Percentiles rank a stretch among this genome's conserved stretches.
Conservation (phyloP, 2,888 invertebrate genomes). For the Neoascia interrupta region DNA sequence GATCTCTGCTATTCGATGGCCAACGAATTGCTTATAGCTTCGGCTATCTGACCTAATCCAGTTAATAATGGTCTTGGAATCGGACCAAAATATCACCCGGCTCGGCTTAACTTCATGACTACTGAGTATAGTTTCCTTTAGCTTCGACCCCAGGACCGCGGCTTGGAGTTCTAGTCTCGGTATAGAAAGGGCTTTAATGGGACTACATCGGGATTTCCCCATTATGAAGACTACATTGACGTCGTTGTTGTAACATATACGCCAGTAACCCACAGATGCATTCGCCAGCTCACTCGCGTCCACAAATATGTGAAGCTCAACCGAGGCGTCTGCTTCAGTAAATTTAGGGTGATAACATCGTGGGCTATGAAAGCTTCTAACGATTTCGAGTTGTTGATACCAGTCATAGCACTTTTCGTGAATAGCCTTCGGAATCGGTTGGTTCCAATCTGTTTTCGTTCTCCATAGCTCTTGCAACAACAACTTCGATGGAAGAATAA, state of each 20-base stretch:
- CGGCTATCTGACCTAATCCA: conserved; percentile 56
- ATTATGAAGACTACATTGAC: background rate
- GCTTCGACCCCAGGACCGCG: background rate
- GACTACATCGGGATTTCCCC: background rate
- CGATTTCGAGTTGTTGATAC: background rate
- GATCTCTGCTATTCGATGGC: conserved; percentile 71
- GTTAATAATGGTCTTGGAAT: conserved; percentile 53
- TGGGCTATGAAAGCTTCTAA: background rate
- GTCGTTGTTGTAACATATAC: background rate
- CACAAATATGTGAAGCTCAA: conserved; percentile 4
- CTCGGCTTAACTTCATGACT: conserved; percentile 17
- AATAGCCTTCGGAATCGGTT: conserved; percentile 3
- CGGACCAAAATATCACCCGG: conserved; percentile 38
- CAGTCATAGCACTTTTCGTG: background rate
- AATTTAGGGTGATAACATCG: background rate
- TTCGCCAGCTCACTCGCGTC: background rate
- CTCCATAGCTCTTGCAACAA: background rate
- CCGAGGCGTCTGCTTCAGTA: background rate
- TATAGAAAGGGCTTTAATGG: background rate
- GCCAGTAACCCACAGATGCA: background rate
- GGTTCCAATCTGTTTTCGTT: background rate
- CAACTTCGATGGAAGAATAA: background rate
- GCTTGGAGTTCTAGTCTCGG: background rate
- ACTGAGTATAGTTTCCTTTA: too few species aligned
- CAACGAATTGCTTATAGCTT: conserved; percentile 68